A percentile compares a stretch with the other conserved stretches of the same genome.
Evolutionary conservation across 2,797 vertebrate species (phyloP).

Genomic region (Balearica regulorum): DNA sequence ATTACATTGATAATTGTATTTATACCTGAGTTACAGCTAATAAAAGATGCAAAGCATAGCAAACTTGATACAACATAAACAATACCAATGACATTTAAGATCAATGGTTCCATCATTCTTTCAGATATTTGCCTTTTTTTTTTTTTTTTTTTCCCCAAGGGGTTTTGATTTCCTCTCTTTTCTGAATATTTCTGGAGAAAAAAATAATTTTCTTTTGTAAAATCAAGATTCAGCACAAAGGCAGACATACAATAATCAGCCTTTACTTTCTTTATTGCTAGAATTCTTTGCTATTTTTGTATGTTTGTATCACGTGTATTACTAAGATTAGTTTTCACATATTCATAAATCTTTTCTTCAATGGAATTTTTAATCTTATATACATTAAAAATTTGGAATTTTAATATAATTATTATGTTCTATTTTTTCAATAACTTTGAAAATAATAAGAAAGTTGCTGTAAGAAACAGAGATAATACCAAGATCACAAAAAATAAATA

Average conservation of each 20-base stretch:
- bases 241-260: neutral
- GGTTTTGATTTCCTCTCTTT: neutral
- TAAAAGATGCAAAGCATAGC: neutral
- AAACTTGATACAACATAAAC: neutral
- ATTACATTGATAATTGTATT: neutral
- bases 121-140: neutral
- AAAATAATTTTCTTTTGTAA: neutral
- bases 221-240: neutral
- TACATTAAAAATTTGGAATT: neutral
- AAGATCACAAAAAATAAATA: neutral
- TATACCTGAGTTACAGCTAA: neutral
- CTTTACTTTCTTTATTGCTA: neutral
- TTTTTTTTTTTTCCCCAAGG: neutral
- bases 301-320: neutral
- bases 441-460: neutral
- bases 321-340: neutral
- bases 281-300: neutral
- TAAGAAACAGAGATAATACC: neutral
- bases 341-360: neutral
- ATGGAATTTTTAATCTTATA: neutral
- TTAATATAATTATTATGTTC: neutral
- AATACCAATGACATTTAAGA: neutral
- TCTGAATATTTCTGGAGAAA: neutral
- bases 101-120: neutral
- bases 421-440: neutral